Conservation (phyloP, 2,113 vertebrate species). For the Martes martes region DNA sequence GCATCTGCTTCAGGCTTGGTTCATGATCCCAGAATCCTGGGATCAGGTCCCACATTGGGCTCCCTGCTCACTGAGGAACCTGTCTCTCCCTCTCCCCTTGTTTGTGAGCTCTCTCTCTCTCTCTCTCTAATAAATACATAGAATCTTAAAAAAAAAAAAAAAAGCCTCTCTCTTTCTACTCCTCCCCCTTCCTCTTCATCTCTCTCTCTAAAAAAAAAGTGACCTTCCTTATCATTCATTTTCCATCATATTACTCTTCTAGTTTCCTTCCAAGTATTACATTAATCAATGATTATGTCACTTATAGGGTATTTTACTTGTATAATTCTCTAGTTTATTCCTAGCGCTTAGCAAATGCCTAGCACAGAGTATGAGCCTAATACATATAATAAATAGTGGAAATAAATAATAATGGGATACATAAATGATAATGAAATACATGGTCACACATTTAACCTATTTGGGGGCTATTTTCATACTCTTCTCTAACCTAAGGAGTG, state of each 20-base stretch:
- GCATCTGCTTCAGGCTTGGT: no score
- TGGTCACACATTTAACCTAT: neutral
- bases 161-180: neutral
- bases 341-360: neutral
- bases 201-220: neutral
- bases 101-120: no score
- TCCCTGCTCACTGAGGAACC: no score
- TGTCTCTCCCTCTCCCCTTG: no score
- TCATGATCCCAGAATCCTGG: no score
- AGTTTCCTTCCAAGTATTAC: neutral
- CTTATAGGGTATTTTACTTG: neutral
- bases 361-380: neutral
- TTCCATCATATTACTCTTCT: neutral
- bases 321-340: neutral
- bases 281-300: neutral
- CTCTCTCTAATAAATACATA: no score
- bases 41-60: no score
- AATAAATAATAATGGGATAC: neutral
- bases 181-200: neutral
- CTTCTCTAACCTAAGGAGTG: neutral
- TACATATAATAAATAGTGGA: neutral
- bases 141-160: no score
- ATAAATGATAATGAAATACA: neutral
- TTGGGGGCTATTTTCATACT: neutral
- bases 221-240: neutral